These are phyloP conservation scores for Calonectris borealis DNA, from an alignment of 2,113 vertebrate genomes.

Conservation along the genomic window DNA sequence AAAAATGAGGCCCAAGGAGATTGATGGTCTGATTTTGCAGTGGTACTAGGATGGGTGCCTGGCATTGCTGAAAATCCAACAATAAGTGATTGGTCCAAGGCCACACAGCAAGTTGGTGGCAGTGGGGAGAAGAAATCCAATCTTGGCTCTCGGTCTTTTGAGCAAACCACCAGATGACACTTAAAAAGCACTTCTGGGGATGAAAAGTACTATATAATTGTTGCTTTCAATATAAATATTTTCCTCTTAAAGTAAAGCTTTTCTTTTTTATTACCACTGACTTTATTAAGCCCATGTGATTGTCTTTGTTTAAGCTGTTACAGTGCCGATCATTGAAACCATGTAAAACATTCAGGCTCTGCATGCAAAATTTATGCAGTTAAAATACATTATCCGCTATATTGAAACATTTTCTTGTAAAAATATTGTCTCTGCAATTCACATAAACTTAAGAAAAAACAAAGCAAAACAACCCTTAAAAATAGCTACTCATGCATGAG, in stretches of 20 bases:
- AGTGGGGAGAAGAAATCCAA: constrained; percentile 20
- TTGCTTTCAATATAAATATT: constrained; percentile 67
- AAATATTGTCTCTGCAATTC: not conserved
- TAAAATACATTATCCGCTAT: not conserved
- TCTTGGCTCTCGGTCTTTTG: not conserved
- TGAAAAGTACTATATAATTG: constrained; percentile 51
- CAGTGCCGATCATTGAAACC: not conserved
- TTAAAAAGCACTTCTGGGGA: constrained; percentile 46
- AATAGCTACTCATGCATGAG: not conserved
- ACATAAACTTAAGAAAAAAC: not conserved
- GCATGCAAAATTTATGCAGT: not conserved
- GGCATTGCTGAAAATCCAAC: not conserved
- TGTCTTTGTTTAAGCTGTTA: constrained; percentile 58
- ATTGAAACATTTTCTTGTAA: constrained; percentile 23
- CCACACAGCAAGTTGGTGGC: constrained; percentile 32
- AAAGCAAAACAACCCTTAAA: not conserved
- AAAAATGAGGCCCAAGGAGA: not conserved
- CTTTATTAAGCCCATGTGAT: constrained; percentile 64
- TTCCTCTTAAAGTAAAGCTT: constrained; percentile 51
- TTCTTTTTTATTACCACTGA: constrained; percentile 52
- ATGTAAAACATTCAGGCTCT: not conserved
- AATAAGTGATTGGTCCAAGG: not conserved
- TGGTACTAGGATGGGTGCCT: not conserved
- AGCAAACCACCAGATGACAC: constrained; percentile 42
- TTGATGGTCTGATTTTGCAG: not conserved